Evolutionary conservation across 2,113 vertebrate species (phyloP).

Genomic region (Bubalus kerabau): DNA sequence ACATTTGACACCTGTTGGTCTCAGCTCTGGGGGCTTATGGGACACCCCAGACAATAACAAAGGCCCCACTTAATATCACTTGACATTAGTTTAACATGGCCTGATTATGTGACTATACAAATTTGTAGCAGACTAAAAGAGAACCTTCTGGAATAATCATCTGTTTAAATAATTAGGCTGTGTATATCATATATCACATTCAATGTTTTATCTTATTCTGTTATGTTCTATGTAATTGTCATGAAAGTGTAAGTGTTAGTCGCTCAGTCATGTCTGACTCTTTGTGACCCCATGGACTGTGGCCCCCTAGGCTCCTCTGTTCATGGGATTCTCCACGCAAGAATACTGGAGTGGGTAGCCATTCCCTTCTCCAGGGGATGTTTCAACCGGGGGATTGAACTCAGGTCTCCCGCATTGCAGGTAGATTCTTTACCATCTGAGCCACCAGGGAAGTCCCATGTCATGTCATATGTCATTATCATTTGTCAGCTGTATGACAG

Average conservation of each 20-base stretch:
- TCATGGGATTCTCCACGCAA: background rate
- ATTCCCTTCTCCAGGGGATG: background rate
- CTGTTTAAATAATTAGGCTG: conserved; percentile 23
- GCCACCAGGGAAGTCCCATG: background rate
- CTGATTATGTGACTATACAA: background rate
- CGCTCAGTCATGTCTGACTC: background rate
- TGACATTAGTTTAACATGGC: background rate
- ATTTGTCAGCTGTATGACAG: background rate
- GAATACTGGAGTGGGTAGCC: background rate
- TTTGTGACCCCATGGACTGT: background rate
- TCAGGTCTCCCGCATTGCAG: background rate
- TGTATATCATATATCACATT: background rate
- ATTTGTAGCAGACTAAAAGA: background rate
- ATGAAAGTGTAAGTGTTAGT: background rate
- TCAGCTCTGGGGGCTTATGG: background rate
- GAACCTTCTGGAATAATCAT: background rate
- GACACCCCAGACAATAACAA: background rate
- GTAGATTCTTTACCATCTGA: background rate
- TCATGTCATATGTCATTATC: background rate
- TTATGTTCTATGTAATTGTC: background rate
- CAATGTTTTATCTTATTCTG: background rate
- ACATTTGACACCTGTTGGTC: background rate
- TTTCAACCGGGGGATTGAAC: background rate
- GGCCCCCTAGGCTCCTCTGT: background rate
- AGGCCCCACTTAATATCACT: background rate